Conservation (phyloP, 2,888 invertebrate genomes). For the Oscheius sp. region DNA sequence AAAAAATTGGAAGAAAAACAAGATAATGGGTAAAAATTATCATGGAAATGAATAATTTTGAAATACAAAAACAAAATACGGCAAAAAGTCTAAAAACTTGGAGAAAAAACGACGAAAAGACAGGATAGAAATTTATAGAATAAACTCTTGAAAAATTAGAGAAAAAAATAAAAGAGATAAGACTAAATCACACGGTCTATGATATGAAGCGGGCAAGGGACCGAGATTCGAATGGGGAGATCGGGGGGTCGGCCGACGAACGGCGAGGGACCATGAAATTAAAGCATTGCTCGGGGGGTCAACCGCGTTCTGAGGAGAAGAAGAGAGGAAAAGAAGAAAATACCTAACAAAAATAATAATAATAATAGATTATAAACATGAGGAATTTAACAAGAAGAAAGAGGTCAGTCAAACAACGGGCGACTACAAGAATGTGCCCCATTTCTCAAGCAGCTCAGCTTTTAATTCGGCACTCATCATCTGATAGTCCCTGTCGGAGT, state of each 20-base stretch:
- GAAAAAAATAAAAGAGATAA: neutral
- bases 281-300: neutral
- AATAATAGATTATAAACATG: constrained; percentile 11
- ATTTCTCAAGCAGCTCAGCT: constrained; percentile 56
- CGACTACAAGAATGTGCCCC: constrained; percentile 49
- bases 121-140: constrained; percentile 31
- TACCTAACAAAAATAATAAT: neutral
- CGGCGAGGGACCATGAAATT: neutral
- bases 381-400: constrained; percentile 21
- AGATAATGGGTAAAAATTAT: neutral
- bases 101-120: neutral
- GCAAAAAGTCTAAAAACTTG: no score
- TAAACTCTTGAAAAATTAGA: constrained; percentile 1
- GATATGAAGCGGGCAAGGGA: constrained; percentile 38
- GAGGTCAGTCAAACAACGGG: constrained; percentile 20
- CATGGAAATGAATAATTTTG: neutral
- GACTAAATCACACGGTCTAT: constrained; percentile 37
- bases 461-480: constrained; percentile 49
- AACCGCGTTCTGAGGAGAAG: neutral
- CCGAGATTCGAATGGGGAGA: constrained; percentile 32
- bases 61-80: neutral
- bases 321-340: neutral
- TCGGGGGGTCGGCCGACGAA: constrained; percentile 3
- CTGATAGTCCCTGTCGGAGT: constrained; percentile 44
- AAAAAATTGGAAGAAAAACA: neutral